phyloP scores from a whole-genome alignment of 2,113 vertebrate species.

The Dolichallabes microphthalmus region DNA sequence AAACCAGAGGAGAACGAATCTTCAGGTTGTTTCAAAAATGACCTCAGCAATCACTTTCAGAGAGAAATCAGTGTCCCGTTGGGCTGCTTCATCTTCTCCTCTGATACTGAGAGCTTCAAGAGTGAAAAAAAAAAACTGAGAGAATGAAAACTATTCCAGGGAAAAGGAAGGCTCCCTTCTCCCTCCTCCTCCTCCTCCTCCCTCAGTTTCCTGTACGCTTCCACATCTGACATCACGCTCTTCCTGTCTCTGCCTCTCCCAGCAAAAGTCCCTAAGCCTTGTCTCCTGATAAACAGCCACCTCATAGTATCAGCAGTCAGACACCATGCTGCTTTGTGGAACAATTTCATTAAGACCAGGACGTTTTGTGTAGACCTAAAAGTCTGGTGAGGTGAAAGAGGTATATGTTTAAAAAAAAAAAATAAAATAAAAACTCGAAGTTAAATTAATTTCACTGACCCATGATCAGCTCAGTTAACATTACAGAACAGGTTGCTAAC shows the following conservation, averaged over 20 bases:
- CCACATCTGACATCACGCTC: constrained; percentile 70
- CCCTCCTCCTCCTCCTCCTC: constrained; percentile 48
- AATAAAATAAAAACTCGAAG: not conserved
- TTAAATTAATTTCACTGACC: not conserved
- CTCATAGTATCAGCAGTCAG: not conserved
- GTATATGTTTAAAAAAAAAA: not conserved
- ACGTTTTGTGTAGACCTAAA: not conserved
- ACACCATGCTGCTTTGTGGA: not conserved
- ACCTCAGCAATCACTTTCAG: not conserved
- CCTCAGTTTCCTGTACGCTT: constrained; percentile 62
- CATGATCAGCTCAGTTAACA: not conserved
- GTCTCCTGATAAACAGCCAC: constrained; percentile 36
- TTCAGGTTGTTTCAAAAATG: constrained; percentile 11
- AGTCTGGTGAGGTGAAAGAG: not conserved
- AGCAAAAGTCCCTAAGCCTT: constrained; percentile 34
- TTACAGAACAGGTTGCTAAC: not conserved
- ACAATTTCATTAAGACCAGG: not conserved
- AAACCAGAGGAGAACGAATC: constrained; percentile 3
- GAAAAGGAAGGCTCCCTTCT: constrained; percentile 57
- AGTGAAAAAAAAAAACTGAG: constrained; percentile 13
- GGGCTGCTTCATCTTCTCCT: constrained; percentile 15
- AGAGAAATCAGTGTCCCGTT: constrained; percentile 28
- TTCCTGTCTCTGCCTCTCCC: constrained; percentile 57
- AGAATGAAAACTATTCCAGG: constrained; percentile 53
- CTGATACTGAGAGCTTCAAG: constrained; percentile 15